phyloP scores from a whole-genome alignment of 1,140 invertebrate genomes.

The Sycobia sp. region DNA sequence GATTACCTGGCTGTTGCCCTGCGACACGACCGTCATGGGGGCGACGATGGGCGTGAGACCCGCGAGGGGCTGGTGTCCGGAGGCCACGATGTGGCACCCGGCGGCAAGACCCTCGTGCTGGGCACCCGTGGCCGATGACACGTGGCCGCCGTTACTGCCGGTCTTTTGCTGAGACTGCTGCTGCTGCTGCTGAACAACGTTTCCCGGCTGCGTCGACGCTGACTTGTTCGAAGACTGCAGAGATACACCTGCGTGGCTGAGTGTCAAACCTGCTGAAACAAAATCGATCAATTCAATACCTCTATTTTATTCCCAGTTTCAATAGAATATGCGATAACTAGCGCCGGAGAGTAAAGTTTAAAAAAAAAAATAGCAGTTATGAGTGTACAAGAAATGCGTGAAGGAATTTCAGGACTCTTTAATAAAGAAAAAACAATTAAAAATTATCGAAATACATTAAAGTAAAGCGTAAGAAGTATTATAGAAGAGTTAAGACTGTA shows the following conservation, averaged over 20 bases:
- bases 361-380: no score
- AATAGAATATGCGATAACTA: no score
- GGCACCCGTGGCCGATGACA: neutral
- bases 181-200: slow-evolving; percentile 53
- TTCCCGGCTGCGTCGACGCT: slow-evolving; percentile 47
- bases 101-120: slow-evolving; percentile 4
- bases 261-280: slow-evolving; percentile 51
- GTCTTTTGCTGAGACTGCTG: slow-evolving; percentile 38
- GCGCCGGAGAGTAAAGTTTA: no score
- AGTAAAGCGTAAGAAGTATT: no score
- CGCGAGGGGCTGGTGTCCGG: slow-evolving; percentile 49
- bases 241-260: slow-evolving; percentile 58
- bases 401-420: no score
- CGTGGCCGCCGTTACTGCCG: neutral
- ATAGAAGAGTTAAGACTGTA: no score
- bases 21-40: slow-evolving; percentile 61
- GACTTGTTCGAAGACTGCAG: slow-evolving; percentile 52
- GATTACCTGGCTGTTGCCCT: slow-evolving; percentile 57
- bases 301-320: no score
- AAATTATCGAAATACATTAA: no score
- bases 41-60: slow-evolving; percentile 59
- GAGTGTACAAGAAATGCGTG: no score
- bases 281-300: neutral
- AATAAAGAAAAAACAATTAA: no score
- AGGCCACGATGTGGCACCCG: slow-evolving; percentile 19